These are phyloP conservation scores for Andricus quercusramuli DNA, from an alignment of 2,888 invertebrate genomes.

Conservation along the genomic window DNA sequence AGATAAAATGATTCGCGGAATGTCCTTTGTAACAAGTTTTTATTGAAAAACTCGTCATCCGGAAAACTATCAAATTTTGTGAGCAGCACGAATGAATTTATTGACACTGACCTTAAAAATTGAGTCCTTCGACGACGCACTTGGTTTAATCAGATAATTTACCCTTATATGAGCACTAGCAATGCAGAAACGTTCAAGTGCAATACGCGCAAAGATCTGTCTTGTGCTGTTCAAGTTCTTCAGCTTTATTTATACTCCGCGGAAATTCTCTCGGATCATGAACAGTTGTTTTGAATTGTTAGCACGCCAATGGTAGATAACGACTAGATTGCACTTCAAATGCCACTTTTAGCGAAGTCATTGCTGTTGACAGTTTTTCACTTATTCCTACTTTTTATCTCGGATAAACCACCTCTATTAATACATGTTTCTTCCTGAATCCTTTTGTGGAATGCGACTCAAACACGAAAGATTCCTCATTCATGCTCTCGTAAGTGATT, in stretches of 20 bases:
- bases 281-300: conserved; percentile 21
- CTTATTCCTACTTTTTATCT: rapidly evolving
- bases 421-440: neutral
- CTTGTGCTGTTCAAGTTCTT: conserved; percentile 45
- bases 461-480: neutral
- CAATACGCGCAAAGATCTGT: conserved; percentile 38
- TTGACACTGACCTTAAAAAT: conserved; percentile 26
- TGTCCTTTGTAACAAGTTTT: neutral
- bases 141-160: neutral
- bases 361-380: neutral
- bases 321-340: conserved; percentile 11
- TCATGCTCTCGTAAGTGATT: neutral
- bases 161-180: neutral
- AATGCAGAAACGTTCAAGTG: conserved; percentile 31
- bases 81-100: neutral
- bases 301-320: conserved; percentile 45
- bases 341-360: neutral
- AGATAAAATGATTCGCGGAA: neutral
- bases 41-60: neutral
- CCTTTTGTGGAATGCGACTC: neutral
- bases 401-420: neutral
- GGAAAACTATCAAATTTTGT: neutral
- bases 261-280: conserved; percentile 29
- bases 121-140: neutral
- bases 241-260: conserved; percentile 58